Conservation (phyloP, 2,113 vertebrate genomes). For the Pedetes capensis region DNA sequence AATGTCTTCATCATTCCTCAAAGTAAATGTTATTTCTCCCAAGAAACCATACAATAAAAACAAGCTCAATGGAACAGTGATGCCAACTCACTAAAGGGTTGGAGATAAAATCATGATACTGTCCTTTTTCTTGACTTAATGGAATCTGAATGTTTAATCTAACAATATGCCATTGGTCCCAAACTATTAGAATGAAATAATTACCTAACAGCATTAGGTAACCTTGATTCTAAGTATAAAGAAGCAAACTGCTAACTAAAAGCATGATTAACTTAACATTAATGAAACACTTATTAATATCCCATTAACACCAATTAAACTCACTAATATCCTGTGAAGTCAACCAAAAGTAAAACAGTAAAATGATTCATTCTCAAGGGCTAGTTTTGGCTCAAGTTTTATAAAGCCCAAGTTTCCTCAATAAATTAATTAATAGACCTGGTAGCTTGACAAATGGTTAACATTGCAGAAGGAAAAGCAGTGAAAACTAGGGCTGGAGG, state of each 20-base stretch:
- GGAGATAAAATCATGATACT: not conserved
- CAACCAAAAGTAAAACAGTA: not conserved
- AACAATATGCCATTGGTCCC: not conserved
- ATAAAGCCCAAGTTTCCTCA: slow-evolving; percentile 7
- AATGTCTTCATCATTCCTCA: slow-evolving; percentile 4
- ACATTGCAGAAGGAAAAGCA: not conserved
- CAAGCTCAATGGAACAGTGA: not conserved
- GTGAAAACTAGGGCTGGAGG: not conserved
- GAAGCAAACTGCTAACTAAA: not conserved
- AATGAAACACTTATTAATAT: not conserved
- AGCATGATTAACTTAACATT: not conserved
- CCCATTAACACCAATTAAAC: not conserved
- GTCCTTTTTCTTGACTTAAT: not conserved
- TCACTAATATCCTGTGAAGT: not conserved
- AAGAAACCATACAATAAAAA: not conserved
- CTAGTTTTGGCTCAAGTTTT: not conserved
- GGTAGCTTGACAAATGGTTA: not conserved
- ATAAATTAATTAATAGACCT: slow-evolving; percentile 33
- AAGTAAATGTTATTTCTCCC: not conserved
- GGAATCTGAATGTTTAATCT: not conserved
- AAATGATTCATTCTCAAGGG: not conserved
- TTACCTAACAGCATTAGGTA: not conserved
- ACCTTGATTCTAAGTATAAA: slow-evolving; percentile 1
- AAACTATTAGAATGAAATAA: not conserved
- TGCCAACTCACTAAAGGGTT: not conserved